These are phyloP conservation scores for Ciconia nigra DNA, from an alignment of 2,797 vertebrate genomes.

Conservation along the genomic window DNA sequence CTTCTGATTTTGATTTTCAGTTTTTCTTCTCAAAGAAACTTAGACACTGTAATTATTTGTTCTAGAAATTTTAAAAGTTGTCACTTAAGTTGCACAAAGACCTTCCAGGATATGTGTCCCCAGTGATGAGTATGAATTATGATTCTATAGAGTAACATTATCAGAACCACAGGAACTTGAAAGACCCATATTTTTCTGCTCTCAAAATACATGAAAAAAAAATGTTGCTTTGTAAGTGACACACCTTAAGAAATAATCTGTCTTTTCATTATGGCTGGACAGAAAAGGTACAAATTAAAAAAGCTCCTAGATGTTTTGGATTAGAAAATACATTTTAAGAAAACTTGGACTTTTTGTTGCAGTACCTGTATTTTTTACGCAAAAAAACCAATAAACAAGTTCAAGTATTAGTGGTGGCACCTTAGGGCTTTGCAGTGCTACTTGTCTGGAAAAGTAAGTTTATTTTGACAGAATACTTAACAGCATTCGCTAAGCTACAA, in stretches of 20 bases:
- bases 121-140: neutral
- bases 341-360: neutral
- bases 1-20: neutral
- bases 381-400: neutral
- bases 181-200: neutral
- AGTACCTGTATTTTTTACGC: neutral
- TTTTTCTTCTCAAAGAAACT: neutral
- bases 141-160: neutral
- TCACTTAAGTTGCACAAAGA: neutral
- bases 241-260: neutral
- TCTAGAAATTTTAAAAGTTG: neutral
- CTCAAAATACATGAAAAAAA: neutral
- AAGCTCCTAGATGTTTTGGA: neutral
- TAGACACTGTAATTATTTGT: neutral
- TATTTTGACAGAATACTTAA: constrained; percentile 47
- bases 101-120: neutral
- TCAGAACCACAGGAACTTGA: neutral
- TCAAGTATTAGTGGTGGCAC: neutral
- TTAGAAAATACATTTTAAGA: neutral
- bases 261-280: neutral
- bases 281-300: neutral
- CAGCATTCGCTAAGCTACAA: neutral
- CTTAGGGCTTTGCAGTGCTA: neutral
- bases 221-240: neutral
- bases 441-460: constrained; percentile 29